Conservation (phyloP, 2,797 vertebrate genomes). For the Pipistrellus pygmaeus region DNA sequence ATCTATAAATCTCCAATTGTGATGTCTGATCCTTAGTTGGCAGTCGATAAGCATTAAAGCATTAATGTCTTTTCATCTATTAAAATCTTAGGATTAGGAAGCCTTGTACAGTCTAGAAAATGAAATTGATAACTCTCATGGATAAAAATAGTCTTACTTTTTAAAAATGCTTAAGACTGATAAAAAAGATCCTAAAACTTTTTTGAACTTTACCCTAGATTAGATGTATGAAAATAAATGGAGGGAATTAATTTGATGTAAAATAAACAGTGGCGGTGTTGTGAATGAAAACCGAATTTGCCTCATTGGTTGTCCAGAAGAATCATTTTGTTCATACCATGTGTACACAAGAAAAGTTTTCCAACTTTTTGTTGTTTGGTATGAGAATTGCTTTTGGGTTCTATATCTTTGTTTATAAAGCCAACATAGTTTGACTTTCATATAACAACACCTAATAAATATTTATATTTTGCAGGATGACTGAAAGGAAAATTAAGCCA, state of each 20-base stretch:
- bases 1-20: background rate
- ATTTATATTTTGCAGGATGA: background rate
- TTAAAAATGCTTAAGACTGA: background rate
- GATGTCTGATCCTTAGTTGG: background rate
- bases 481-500: constrained; percentile 37
- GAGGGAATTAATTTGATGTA: background rate
- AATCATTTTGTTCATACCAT: constrained; percentile 6
- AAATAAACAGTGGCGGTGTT: background rate
- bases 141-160: constrained; percentile 15
- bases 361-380: constrained; percentile 22
- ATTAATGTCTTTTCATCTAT: constrained; percentile 51
- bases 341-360: background rate
- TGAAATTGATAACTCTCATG: background rate
- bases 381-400: constrained; percentile 28
- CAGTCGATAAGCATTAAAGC: constrained; percentile 18
- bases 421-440: background rate
- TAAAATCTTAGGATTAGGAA: constrained; percentile 43
- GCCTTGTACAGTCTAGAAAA: background rate
- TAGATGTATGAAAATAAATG: background rate
- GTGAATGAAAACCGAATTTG: constrained; percentile 9
- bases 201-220: constrained; percentile 35
- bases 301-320: background rate
- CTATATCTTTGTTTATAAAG: constrained; percentile 39
- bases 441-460: background rate
- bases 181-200: background rate